These are phyloP conservation scores for Lucilia sericata DNA, from an alignment of 1,140 invertebrate genomes.

Conservation along the genomic window DNA sequence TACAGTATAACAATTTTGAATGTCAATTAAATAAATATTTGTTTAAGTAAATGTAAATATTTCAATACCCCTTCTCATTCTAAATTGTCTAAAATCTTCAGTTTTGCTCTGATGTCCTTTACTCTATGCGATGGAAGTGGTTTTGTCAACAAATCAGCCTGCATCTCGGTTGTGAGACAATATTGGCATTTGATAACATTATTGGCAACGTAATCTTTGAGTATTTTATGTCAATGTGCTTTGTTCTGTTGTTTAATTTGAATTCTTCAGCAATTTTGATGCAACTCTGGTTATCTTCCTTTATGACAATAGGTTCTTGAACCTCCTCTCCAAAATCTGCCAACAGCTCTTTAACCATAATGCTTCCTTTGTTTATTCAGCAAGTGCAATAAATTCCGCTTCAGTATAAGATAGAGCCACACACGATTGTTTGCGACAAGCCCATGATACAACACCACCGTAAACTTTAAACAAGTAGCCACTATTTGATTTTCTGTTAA, in stretches of 20 bases:
- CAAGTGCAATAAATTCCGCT: slow-evolving; percentile 51
- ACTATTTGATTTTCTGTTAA: slow-evolving; percentile 53
- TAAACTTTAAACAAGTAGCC: slow-evolving; percentile 49
- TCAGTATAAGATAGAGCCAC: too few species aligned
- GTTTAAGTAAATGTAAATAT: too few species aligned
- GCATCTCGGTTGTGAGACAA: slow-evolving; percentile 49
- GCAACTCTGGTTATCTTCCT: too few species aligned
- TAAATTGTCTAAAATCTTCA: too few species aligned
- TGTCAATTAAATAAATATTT: too few species aligned
- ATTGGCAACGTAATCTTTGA: slow-evolving; percentile 52
- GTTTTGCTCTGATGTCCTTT: too few species aligned
- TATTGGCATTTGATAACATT: slow-evolving; percentile 49
- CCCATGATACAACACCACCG: slow-evolving; percentile 49
- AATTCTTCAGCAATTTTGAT: slow-evolving; percentile 40
- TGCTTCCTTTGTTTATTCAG: slow-evolving; percentile 47
- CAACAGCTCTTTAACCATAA: slow-evolving; percentile 50
- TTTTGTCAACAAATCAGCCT: slow-evolving; percentile 53
- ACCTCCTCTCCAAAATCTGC: too few species aligned
- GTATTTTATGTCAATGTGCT: slow-evolving; percentile 57
- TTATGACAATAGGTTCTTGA: too few species aligned
- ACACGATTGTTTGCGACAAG: slow-evolving; percentile 52
- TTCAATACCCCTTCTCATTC: too few species aligned
- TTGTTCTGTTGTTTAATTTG: slow-evolving; percentile 53
- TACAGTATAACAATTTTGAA: too few species aligned
- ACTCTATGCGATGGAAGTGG: slow-evolving; percentile 39